Conservation (phyloP, 1,140 invertebrate species). For the Dinothrombium tinctorium region DNA sequence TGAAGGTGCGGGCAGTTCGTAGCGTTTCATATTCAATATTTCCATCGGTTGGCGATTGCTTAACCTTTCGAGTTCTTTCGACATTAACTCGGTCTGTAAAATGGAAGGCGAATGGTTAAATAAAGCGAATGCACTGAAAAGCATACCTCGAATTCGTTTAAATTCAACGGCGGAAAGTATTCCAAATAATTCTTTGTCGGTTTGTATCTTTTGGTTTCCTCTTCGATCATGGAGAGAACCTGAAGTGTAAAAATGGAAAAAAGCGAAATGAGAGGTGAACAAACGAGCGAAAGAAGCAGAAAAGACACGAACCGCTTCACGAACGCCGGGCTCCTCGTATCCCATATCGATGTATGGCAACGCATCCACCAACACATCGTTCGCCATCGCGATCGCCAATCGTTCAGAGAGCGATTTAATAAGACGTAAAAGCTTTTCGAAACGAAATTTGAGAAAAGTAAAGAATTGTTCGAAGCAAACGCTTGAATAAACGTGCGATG, state of each 20-base stretch:
- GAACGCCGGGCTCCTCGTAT: conserved; percentile 77
- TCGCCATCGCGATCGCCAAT: no score
- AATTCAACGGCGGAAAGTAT: conserved; percentile 50
- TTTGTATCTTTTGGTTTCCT: conserved; percentile 78
- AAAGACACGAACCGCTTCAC: conserved; percentile 52
- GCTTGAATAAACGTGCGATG: no score
- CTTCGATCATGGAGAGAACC: conserved; percentile 83
- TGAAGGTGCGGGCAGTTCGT: conserved; percentile 78
- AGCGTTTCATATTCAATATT: conserved; percentile 81
- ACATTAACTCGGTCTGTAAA: conserved; percentile 53
- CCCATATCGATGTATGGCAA: conserved; percentile 88
- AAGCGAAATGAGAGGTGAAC: neutral
- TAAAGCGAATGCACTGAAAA: conserved; percentile 7
- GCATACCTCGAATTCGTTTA: conserved; percentile 49
- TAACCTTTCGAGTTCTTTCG: conserved; percentile 72
- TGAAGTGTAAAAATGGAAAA: conserved; percentile 21
- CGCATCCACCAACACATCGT: conserved; percentile 65
- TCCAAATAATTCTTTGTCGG: conserved; percentile 95
- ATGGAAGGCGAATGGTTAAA: conserved; percentile 8
- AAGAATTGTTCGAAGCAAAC: no score
- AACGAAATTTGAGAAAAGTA: no score
- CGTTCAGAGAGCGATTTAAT: no score
- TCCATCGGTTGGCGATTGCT: conserved; percentile 79
- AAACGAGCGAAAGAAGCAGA: neutral
- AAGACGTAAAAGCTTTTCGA: no score